Evolutionary conservation across 2,113 vertebrate genomes (phyloP).

Genomic region (Noctilio leporinus): DNA sequence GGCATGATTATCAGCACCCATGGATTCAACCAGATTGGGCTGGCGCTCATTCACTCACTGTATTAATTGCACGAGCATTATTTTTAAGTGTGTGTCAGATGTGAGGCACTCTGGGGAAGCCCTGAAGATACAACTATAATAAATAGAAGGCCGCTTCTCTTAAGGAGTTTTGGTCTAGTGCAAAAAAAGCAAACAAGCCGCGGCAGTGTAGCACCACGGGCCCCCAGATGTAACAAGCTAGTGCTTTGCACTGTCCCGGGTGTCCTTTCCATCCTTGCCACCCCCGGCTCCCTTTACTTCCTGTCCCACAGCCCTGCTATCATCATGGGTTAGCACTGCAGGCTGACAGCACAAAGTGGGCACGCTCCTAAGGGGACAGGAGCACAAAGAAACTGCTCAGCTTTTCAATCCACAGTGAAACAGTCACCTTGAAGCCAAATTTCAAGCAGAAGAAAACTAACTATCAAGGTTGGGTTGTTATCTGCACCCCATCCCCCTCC

Average conservation of each 20-base stretch:
- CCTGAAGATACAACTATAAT: neutral
- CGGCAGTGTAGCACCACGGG: fast-evolving
- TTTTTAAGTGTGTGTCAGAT: neutral
- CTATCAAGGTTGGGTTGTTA: neutral
- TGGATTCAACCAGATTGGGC: neutral
- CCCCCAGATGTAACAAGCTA: fast-evolving
- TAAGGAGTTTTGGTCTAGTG: neutral
- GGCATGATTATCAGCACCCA: neutral
- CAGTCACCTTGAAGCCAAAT: neutral
- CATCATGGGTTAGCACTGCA: neutral
- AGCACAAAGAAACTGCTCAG: neutral
- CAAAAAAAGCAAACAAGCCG: neutral
- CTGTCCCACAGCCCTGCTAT: neutral
- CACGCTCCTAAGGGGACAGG: neutral
- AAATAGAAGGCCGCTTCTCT: neutral
- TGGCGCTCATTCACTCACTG: neutral
- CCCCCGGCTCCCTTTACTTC: too few relatives aligned
- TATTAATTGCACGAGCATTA: too few relatives aligned
- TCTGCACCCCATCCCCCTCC: too few relatives aligned
- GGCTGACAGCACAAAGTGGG: neutral
- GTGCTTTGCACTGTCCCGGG: neutral
- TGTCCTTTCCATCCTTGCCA: neutral
- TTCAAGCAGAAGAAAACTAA: neutral
- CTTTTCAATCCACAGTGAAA: neutral
- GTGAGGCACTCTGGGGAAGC: neutral